A percentile compares a stretch with the other conserved stretches of the same genome.
These are phyloP conservation scores for Ploceus nigricollis DNA, from an alignment of 2,113 vertebrate genomes.

Conservation along the genomic window DNA sequence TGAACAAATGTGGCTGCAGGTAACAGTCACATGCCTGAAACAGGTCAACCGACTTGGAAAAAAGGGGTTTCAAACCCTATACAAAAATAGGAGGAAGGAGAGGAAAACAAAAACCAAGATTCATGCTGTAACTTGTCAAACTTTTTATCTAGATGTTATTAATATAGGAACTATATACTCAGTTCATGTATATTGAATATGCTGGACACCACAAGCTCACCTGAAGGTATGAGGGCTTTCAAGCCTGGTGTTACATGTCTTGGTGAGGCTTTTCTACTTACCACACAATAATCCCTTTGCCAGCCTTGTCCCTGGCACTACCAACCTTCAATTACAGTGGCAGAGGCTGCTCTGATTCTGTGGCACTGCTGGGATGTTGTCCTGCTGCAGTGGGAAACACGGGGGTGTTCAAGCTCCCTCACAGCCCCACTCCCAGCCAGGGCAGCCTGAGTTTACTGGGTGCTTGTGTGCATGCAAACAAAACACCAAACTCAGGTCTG, in stretches of 20 bases:
- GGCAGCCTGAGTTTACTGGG: background rate
- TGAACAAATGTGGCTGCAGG: background rate
- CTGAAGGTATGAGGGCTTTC: background rate
- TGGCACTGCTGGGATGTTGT: background rate
- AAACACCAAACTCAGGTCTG: background rate
- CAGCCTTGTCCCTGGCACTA: background rate
- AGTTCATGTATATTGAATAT: background rate
- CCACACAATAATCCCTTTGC: background rate
- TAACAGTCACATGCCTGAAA: background rate
- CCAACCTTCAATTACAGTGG: fast-evolving
- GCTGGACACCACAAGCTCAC: background rate
- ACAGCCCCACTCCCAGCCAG: background rate
- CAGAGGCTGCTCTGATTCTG: background rate
- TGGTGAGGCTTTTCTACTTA: background rate
- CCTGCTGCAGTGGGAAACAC: background rate
- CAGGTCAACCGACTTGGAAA: background rate
- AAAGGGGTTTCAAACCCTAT: background rate
- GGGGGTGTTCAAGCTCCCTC: background rate
- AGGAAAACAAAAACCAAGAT: background rate
- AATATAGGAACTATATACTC: background rate
- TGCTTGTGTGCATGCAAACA: background rate
- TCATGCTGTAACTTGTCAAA: background rate
- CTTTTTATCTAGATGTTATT: background rate
- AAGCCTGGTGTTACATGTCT: background rate
- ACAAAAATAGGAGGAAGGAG: background rate